phyloP scores from a whole-genome alignment of 2,888 invertebrate species.

The Plebejus anna region DNA sequence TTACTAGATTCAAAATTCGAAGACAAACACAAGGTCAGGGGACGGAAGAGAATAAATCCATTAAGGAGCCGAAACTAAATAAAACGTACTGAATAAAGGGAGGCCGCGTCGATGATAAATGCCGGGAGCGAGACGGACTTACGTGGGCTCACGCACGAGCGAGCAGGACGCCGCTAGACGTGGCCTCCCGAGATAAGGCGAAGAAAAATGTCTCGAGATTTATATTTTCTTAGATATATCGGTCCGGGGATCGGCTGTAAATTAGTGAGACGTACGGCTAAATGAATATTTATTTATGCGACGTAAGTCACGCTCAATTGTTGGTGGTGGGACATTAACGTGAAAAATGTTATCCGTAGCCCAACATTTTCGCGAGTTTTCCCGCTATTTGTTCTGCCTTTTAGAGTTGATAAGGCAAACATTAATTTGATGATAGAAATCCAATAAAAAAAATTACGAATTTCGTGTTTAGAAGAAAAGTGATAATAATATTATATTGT shows the following conservation, averaged over 20 bases:
- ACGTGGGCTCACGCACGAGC: slow-evolving; percentile 38
- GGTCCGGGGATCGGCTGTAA: slow-evolving; percentile 73
- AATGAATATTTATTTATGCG: slow-evolving; percentile 74
- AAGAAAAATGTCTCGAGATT: slow-evolving; percentile 77
- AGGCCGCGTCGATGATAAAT: slow-evolving; percentile 57
- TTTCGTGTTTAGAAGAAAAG: neutral
- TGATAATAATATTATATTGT: no score
- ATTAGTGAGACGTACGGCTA: slow-evolving; percentile 74
- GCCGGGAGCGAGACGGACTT: slow-evolving; percentile 47
- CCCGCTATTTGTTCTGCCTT: neutral
- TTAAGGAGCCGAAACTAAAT: slow-evolving; percentile 73
- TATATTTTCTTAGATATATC: slow-evolving; percentile 70
- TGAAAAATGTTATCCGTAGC: neutral
- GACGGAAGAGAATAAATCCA: slow-evolving; percentile 65
- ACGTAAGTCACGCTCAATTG: slow-evolving; percentile 23
- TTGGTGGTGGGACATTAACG: slow-evolving; percentile 6
- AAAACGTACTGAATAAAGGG: slow-evolving; percentile 66
- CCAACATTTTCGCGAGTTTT: slow-evolving; percentile 12
- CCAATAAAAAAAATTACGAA: neutral
- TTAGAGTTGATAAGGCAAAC: neutral
- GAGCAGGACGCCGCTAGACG: slow-evolving; percentile 51
- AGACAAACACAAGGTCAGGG: slow-evolving; percentile 69
- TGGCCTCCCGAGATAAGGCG: slow-evolving; percentile 70
- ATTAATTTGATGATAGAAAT: neutral
- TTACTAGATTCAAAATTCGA: slow-evolving; percentile 36